Base-by-base conservation (phyloP, 2,888 invertebrate species). In the Zele albiditarsus region DNA sequence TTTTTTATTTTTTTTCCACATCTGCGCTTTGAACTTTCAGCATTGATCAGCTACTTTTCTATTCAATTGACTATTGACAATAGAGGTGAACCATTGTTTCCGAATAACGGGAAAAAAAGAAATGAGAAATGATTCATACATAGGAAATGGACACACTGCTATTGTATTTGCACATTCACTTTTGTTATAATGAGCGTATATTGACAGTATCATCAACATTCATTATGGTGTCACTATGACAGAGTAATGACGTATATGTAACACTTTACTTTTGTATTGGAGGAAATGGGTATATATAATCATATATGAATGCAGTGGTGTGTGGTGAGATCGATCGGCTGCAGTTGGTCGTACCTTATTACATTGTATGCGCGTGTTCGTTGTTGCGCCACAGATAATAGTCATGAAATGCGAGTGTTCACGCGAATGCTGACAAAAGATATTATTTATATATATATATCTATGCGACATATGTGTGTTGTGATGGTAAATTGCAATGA, bases 401-500 rank as follows among this genome's bases (percentile, higher is more conserved):
- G 31, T 66, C 58, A 66, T 60, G 58, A 73, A n/a, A 63, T 14
- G 53, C 20, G 67, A 57, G 60, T 73, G 57, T 67, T 73, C 60
- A 27, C 60, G 58, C 60, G 60, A 73, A 46, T 28, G 27, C 27
- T 73, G 67, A 73, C 73, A 58, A 73, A 60, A 60, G 58, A 67
- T 42, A 31, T n/a, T n/a, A n/a, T n/a, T n/a, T n/a, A n/a, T 53
- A 12, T 38, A 38, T 38, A 38, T 38, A 12, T 38, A 8, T 20
- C n/a, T 16, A 28, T 23, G 8, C 20, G 46, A 46, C 31, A 42
- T 67, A 33, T 28, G 42, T 42, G 66, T 38, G 31, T 46, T 77
- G 63, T 72, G 72, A 69, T 73, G 46, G 77, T 74, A 76, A 77
- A 77, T 80, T 77, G 76, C 78, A 74, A 75, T 70, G 72, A 53